Base-by-base conservation (phyloP, 2,113 vertebrate genomes). In the Hippocampus abdominalis region DNA sequence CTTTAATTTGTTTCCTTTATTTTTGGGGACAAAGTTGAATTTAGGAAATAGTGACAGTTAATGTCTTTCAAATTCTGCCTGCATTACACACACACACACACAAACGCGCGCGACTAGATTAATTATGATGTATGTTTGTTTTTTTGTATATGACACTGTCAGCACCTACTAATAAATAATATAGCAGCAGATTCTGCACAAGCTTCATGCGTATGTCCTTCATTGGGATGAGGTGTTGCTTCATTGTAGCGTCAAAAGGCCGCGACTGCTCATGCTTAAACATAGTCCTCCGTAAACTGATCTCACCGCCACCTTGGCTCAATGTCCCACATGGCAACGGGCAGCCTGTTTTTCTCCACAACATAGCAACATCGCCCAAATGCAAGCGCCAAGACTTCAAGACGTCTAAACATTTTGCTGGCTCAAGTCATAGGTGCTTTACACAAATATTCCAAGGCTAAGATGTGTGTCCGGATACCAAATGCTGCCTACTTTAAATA, bases 291-390 rank as follows among this genome's bases (percentile, higher is more conserved):
- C 79, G 79, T 70, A 86, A 83, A 85, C 81, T 80, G 81, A 85
- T 81, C 74, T 72, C 76, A 85, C 87, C 77, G 23, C 82, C 71
- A 79, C 13, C 75, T 85, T 85, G 86, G 81, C 78, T 79, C 77
- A 64, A 68, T 72, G 59, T 77, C 79, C 76, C 82, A 82, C 88
- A 89, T 87, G 81, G 88, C 87, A 88, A 87, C 89, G 25, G 76
- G 72, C 71, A 49, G 68, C 73, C 75, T 87, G 86, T 89, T 90
- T 88, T 83, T 40, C 59, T 72, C 72, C 5, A 79, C 83, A 89
- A 79, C 83, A 74, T 79, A 83, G 83, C 84, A 88, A 88, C 89
- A 76, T 36, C 71, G 75, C 76, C 79, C 78, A 74, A 56, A 83
- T 82, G 83, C 70, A 70, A 81, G 72, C 68, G 16, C 77, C 71